phyloP scores from a whole-genome alignment of 2,888 invertebrate species.

The Platynereis dumerilii region DNA sequence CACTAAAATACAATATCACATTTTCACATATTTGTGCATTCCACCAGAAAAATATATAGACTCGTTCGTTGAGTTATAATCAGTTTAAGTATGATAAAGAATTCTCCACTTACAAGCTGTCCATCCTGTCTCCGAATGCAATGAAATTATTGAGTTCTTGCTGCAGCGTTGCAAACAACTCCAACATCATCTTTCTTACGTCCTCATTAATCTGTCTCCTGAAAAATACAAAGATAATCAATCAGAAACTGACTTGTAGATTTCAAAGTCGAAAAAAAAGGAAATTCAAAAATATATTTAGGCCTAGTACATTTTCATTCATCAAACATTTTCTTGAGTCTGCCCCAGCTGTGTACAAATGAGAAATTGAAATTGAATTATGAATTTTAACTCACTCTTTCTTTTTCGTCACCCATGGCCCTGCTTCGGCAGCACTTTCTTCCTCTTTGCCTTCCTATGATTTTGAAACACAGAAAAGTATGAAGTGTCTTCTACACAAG shows the following conservation, averaged over 20 bases:
- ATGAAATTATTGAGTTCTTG: slow-evolving; percentile 85
- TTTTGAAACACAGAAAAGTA: no score
- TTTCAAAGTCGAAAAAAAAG: background rate
- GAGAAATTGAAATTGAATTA: no score
- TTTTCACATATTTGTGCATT: no score
- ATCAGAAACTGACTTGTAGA: background rate
- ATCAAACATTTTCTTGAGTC: no score
- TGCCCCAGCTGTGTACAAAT: no score
- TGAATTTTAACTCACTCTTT: slow-evolving; percentile 23
- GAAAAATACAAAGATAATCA: background rate
- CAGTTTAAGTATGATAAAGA: no score
- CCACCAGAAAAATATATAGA: no score
- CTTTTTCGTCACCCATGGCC: slow-evolving; percentile 14
- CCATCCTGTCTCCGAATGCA: slow-evolving; percentile 82
- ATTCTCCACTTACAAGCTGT: slow-evolving; percentile 80
- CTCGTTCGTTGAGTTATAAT: no score
- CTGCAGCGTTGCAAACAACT: slow-evolving; percentile 87
- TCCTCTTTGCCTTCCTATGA: background rate
- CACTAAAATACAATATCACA: no score
- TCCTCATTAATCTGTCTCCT: no score
- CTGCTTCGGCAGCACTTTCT: background rate
- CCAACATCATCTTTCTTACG: slow-evolving; percentile 75
- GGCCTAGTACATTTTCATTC: no score
- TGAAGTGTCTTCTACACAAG: background rate
- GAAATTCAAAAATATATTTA: no score